Evolutionary conservation across 2,888 invertebrate species (phyloP), one percentile per base, ranked within the genome.

Genomic region (Eupithecia subumbrata): DNA sequence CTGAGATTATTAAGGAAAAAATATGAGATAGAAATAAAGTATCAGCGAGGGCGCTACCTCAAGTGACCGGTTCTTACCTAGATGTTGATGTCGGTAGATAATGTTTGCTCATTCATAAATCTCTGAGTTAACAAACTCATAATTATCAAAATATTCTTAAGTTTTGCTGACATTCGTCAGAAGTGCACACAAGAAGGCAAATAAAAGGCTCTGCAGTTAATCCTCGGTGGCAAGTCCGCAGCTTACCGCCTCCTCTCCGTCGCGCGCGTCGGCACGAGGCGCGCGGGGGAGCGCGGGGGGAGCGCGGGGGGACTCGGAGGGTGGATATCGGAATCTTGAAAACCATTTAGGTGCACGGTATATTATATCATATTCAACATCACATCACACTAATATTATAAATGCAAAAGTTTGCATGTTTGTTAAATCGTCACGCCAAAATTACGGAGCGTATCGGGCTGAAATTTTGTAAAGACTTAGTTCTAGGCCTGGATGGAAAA

Each of bases 51-150:
- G 66, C 66, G 66, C 66, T 37, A 66, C 34, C 34, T 18, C 18
- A 66, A 18, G 34, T 18, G 9, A 34, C 11, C 1, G 37, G 18
- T 0, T 63, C 30, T 66, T 66, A n/a, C 8, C 37, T 66, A 30
- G 8, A 18, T 34, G 66, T 64, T 64, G 64, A 63, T 30, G 63
- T 4, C 30, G 37, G 34, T 11, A 37, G 37, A 18, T 11, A 37
- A 66, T 66, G 66, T 66, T 66, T 66, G 18, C 66, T 34, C 30
- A 18, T 16, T 66, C 18, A 34, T 34, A n/a, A 66, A 66, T 66
- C 30, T 63, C 30, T 66, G 66, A 9, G 66, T 37, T 37, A 30
- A 66, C 66, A 37, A 66, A 66, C n/a, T 66, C 5, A 9, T 66
- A 37, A 16, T 66, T 66, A 37, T 66, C 66, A 66, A 37, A 56